These are phyloP conservation scores for Miichthys miiuy DNA, from an alignment of 2,797 vertebrate genomes.

Conservation along the genomic window DNA sequence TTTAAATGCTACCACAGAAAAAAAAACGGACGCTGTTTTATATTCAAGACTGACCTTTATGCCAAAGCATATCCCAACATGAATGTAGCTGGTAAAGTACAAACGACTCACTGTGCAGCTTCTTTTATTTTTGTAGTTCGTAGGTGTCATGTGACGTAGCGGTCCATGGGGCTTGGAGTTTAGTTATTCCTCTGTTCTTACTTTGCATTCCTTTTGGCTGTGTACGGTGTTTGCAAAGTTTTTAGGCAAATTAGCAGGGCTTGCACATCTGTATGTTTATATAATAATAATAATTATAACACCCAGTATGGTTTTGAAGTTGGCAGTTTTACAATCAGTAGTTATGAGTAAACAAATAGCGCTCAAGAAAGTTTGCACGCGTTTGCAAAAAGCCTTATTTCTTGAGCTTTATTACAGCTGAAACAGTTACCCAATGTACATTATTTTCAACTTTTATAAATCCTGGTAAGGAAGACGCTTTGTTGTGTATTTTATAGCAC, in stretches of 20 bases:
- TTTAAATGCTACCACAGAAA: slow-evolving; percentile 26
- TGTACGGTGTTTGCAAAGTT: slow-evolving; percentile 26
- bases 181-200: slow-evolving; percentile 20
- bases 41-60: slow-evolving; percentile 58
- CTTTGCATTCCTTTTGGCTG: slow-evolving; percentile 42
- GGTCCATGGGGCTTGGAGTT: slow-evolving; percentile 26
- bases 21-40: slow-evolving; percentile 29
- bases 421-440: slow-evolving; percentile 37
- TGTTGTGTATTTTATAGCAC: slow-evolving; percentile 51
- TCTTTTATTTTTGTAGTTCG: slow-evolving; percentile 48
- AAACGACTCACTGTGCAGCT: slow-evolving; percentile 67
- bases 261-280: slow-evolving; percentile 52
- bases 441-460: slow-evolving; percentile 55
- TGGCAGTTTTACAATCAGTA: slow-evolving; percentile 49
- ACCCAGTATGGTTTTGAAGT: slow-evolving; percentile 36
- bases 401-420: slow-evolving; percentile 58
- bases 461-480: slow-evolving; percentile 23
- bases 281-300: background rate
- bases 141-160: slow-evolving; percentile 45
- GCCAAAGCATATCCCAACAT: slow-evolving; percentile 81
- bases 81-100: slow-evolving; percentile 75
- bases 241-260: slow-evolving; percentile 44
- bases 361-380: slow-evolving; percentile 62
- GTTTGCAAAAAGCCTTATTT: slow-evolving; percentile 69
- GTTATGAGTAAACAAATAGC: slow-evolving; percentile 25